Base-by-base conservation (phyloP, 2,888 invertebrate genomes). In the Andrena trimmerana region DNA sequence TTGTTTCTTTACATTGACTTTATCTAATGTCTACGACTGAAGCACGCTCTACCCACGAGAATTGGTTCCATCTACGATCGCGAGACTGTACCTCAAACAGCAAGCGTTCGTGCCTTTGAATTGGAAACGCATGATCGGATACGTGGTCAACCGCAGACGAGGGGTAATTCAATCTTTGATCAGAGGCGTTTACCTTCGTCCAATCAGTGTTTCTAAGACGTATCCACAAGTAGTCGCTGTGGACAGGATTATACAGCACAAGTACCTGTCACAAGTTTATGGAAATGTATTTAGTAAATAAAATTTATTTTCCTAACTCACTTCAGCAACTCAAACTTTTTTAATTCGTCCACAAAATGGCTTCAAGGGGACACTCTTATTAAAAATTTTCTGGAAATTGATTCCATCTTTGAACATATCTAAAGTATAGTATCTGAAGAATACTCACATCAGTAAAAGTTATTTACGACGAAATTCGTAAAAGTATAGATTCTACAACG, bases 141-240 rank as follows among this genome's bases (percentile, higher is more conserved):
- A 77, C 27, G 65, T 71, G 65, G 36, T 63, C 42, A 50, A 71
- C 50, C 70, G 66, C 78, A 68, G 57, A 42, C 65, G 5, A n/a
- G 29, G 71, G 67, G 63, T 62, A 81, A 70, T 72, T 57, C 31
- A 68, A 67, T 71, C 77, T 77, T 73, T 81, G 74, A 81, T 84
- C 83, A 81, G 42, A 68, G n/a, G 52, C 59, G 62, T 72, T 60
- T 16, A 36, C 74, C 20, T 78, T 63, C 29, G 52, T 52, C 59
- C 62, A 71, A 29, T 24, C 27, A 7, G 3, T 24, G 31, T 36
- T 63, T 60, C 62, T 60, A 62, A 57, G 57, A 48, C 20, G 20
- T 36, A 54, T 27, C 50, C 36, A 20, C n/a, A 10, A n/a, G 36
- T 6, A 52, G 31, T 50, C 7, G 20, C 36, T 54, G 62, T 62